Evolutionary conservation across 2,888 invertebrate genomes (phyloP).

Genomic region (Philonicus albiceps): DNA sequence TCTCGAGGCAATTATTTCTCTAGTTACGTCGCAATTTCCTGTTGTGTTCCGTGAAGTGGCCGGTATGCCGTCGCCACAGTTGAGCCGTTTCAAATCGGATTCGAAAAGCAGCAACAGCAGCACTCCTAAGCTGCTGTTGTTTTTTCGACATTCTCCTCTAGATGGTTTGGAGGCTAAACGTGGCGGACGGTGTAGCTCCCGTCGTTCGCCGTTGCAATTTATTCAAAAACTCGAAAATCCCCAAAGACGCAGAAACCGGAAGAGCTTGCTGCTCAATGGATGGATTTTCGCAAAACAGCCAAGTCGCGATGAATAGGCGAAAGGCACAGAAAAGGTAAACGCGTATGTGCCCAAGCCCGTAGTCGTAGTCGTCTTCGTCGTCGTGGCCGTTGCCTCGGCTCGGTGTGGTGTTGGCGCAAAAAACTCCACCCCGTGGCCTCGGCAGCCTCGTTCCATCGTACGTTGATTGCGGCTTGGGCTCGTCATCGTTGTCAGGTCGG

Average conservation of each 20-base stretch:
- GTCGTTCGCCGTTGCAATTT: conserved; percentile 1
- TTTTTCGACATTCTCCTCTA: neutral
- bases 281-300: neutral
- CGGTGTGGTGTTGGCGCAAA: neutral
- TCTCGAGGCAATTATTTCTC: neutral
- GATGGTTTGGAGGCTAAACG: neutral
- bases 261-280: neutral
- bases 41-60: neutral
- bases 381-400: neutral
- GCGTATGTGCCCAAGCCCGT: neutral
- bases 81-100: neutral
- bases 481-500: neutral
- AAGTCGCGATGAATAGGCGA: neutral
- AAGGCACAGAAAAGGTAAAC: neutral
- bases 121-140: neutral
- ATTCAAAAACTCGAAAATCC: neutral
- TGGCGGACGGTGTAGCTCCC: neutral
- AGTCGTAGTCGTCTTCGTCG: neutral
- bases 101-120: neutral
- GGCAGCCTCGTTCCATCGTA: neutral
- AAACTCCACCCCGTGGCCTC: conserved; percentile 35
- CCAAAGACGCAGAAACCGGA: conserved; percentile 18
- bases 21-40: neutral
- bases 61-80: neutral
- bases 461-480: neutral